A percentile compares a stretch with the other conserved stretches of the same genome.
These are phyloP conservation scores for Haemorhous mexicanus DNA, from an alignment of 2,113 vertebrate species.

Conservation along the genomic window DNA sequence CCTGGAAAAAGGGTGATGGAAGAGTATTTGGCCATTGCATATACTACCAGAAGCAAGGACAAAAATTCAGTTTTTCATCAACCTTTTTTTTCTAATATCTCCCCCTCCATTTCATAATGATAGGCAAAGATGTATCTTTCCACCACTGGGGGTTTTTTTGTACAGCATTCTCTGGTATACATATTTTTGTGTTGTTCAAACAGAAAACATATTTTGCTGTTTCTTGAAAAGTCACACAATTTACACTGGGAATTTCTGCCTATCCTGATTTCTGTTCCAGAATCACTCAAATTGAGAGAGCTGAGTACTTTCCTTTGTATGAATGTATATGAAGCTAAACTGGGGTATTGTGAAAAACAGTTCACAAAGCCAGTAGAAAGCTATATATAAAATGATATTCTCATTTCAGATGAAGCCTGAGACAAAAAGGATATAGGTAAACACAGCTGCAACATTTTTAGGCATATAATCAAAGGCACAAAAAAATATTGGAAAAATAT, in stretches of 20 bases:
- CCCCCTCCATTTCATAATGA: background rate
- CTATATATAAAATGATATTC: slow-evolving; percentile 83
- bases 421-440: slow-evolving; percentile 83
- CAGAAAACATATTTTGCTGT: slow-evolving; percentile 55
- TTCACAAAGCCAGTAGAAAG: slow-evolving; percentile 81
- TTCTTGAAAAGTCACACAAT: slow-evolving; percentile 58
- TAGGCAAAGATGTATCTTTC: slow-evolving; percentile 31
- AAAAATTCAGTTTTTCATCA: slow-evolving; percentile 8
- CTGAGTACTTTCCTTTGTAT: slow-evolving; percentile 56
- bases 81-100: background rate
- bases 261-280: slow-evolving; percentile 65
- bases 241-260: slow-evolving; percentile 50
- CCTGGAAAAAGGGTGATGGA: background rate
- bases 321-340: slow-evolving; percentile 69
- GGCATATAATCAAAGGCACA: slow-evolving; percentile 79
- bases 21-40: background rate
- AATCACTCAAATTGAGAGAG: slow-evolving; percentile 56
- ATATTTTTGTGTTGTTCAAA: slow-evolving; percentile 64
- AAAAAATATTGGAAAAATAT: slow-evolving; percentile 82
- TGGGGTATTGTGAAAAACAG: slow-evolving; percentile 72
- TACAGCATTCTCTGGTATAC: slow-evolving; percentile 1
- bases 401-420: slow-evolving; percentile 74
- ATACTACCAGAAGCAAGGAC: background rate
- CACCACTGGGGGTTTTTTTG: background rate
- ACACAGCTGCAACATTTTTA: slow-evolving; percentile 83